Evolutionary conservation across 2,888 invertebrate species (phyloP), one percentile per base, ranked within the genome.

Genomic region (Sipha maydis): DNA sequence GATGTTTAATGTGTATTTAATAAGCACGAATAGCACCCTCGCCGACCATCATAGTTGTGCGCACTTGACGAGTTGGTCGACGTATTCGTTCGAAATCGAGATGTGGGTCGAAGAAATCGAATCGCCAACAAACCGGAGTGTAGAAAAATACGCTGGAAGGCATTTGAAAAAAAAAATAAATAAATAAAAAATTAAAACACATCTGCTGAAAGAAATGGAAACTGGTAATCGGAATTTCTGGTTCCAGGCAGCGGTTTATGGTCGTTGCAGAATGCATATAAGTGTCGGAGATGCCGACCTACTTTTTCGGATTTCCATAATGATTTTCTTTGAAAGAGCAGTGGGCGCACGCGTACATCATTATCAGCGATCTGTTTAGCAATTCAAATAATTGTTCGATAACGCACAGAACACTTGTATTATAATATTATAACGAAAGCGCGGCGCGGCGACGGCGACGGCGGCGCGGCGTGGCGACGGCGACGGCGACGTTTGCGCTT

Each of bases 91-190:
- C 73, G 54, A 78, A 38, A 88, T 75, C 73, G 54, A 78, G 56
- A 88, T 82, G 80, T 88, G 75, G 80, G 86, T 82, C 86, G 73
- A 75, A 88, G 86, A 88, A 88, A 88, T 88, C 80, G 86, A 88
- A 88, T 88, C 19, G 71, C 38, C 28, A 19, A 54, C 19, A 73
- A 88, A 88, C 86, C 86, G 80, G 86, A 88, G 38, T 82, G 56
- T 56, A 17, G 79, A 21, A 85, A 78, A 41, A 31, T 38, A 76
- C 75, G 84, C 67, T 41, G 84, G 75, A 61, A 84, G 76, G 77
- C 31, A 31, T 34, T 34, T 34, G 34, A 4, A 34, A 34, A 34
- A 34, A 34, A 34, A 34, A n/a, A n/a, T n/a, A n/a, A n/a, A n/a
- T n/a, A n/a, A n/a, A n/a, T 19, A 76, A 84, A 56, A 84, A 84